These are phyloP conservation scores for Oryzias celebensis DNA, from an alignment of 2,113 vertebrate genomes.

Conservation along the genomic window DNA sequence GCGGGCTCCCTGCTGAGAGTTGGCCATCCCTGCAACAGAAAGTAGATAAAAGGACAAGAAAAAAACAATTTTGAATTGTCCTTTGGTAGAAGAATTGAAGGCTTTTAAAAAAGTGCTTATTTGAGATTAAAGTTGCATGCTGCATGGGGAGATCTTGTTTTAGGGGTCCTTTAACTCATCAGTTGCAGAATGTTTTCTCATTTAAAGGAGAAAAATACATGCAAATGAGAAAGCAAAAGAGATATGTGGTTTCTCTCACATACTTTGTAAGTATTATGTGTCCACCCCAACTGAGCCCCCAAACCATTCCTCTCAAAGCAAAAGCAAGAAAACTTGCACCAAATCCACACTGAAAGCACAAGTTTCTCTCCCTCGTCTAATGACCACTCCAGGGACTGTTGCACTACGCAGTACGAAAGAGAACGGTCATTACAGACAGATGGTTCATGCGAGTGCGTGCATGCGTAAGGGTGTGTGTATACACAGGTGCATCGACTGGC, in stretches of 20 bases:
- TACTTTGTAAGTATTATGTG: conserved; percentile 35
- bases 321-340: conserved; percentile 51
- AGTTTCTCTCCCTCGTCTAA: conserved; percentile 72
- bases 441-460: conserved; percentile 52
- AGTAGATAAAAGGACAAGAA: conserved; percentile 12
- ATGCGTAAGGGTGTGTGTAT: conserved; percentile 59
- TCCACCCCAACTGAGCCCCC: conserved; percentile 39
- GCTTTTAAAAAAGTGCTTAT: neutral
- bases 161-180: neutral
- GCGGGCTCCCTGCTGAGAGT: conserved; percentile 59
- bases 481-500: conserved; percentile 78
- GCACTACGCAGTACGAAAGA: conserved; percentile 62
- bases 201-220: conserved; percentile 14
- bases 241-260: conserved; percentile 20
- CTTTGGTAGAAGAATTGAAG: neutral
- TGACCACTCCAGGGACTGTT: conserved; percentile 79
- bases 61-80: conserved; percentile 6
- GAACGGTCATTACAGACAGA: conserved; percentile 78
- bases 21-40: conserved; percentile 26
- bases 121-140: neutral
- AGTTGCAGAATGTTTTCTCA: conserved; percentile 34
- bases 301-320: conserved; percentile 20
- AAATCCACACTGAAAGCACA: conserved; percentile 47
- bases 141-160: neutral
- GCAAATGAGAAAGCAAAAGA: conserved; percentile 13